phyloP scores from a whole-genome alignment of 2,888 invertebrate species.

The Colletes collaris region DNA sequence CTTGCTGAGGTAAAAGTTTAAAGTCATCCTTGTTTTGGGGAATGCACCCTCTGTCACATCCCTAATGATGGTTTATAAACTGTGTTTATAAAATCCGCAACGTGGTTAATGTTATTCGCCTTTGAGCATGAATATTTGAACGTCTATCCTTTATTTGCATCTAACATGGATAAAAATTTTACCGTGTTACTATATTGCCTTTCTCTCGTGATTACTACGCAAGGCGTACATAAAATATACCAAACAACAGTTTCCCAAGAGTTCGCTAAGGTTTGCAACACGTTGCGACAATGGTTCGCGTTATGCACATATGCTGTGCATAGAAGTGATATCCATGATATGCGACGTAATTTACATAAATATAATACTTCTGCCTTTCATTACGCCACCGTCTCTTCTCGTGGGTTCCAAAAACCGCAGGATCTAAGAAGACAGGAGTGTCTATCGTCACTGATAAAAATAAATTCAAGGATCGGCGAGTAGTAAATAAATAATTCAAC shows the following conservation, averaged over 20 bases:
- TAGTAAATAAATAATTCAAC: conserved; percentile 4
- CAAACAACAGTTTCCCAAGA: conserved; percentile 28
- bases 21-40: too few species aligned
- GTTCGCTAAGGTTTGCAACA: conserved; percentile 40
- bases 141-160: too few species aligned
- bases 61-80: too few species aligned
- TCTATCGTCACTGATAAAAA: conserved; percentile 38
- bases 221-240: too few species aligned
- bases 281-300: conserved; percentile 33
- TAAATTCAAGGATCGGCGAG: conserved; percentile 41
- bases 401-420: conserved; percentile 25
- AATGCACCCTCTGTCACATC: too few species aligned
- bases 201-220: too few species aligned
- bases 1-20: too few species aligned
- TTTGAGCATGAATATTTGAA: too few species aligned
- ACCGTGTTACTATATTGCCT: too few species aligned
- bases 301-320: conserved; percentile 35
- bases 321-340: conserved; percentile 48
- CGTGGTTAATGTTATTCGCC: too few species aligned
- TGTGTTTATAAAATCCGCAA: too few species aligned
- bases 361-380: conserved; percentile 38
- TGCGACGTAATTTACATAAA: conserved; percentile 48
- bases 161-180: too few species aligned
- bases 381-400: conserved; percentile 24
- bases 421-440: conserved; percentile 16